Base-by-base conservation (phyloP, 2,113 vertebrate genomes). In the Triplophysa tibetana region DNA sequence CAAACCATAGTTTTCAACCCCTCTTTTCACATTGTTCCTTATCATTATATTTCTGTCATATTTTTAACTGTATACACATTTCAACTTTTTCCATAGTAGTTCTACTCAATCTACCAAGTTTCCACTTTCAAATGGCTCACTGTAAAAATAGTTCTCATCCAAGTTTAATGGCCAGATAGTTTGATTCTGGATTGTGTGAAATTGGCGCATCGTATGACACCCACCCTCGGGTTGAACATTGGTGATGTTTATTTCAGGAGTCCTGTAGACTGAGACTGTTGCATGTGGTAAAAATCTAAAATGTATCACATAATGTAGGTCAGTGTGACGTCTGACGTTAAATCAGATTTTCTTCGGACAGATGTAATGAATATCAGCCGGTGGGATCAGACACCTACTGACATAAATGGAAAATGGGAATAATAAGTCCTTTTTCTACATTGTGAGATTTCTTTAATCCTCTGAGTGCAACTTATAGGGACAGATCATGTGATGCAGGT, bases 221-320 rank as follows among this genome's bases (percentile, higher is more conserved):
- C 1, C 4, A 45, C 43, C 26, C 14, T 69, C 77, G 60, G 54
- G 11, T 43, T 23, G 14, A 52, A 17, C 23, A 61, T 4, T 33
- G 4, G 1, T 33, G 29, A 45, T 29, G 61, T 64, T 74, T 50
- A 33, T 74, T 80, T 43, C 69, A 38, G 17, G 45, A 72, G 14
- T 38, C 33, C 45, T 33, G 26, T 72, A 17, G 16, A 26, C 17
- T 60, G 41, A 75, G 61, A 45, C 62, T 60, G 62, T 66, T 66
- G 69, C 29, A 41, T 54, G 69, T 6, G 8, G 33, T 29, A 2
- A 3, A 45, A 11, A 74, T 74, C 70, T 61, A 8, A 80, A 73
- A 56, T 66, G 61, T 80, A 33, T 58, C 64, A 41, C 17, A 33
- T 54, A 75, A 83, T 83, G 48, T 78, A 69, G 81, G 77, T 79